Evolutionary conservation across 1,140 invertebrate species (phyloP).

Genomic region (Drosophila gunungcola): DNA sequence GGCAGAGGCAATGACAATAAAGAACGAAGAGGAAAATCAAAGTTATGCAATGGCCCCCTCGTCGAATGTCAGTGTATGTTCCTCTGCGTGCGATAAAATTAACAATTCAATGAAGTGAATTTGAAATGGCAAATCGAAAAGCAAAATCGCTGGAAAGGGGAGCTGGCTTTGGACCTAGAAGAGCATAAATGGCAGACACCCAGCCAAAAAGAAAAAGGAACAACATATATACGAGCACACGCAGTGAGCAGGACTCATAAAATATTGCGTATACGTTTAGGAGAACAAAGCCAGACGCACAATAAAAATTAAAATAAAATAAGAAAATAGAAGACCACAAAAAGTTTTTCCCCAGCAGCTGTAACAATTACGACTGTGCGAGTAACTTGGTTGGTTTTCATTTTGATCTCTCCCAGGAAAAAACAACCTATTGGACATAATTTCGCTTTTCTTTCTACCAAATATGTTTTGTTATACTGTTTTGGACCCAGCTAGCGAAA

Average conservation of each 20-base stretch:
- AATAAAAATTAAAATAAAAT: slow-evolving; percentile 74
- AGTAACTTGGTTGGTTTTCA: neutral
- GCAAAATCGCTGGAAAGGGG: slow-evolving; percentile 40
- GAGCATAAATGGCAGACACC: slow-evolving; percentile 11
- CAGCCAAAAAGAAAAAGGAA: neutral
- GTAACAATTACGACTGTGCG: slow-evolving; percentile 33
- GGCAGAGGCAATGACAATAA: slow-evolving; percentile 70
- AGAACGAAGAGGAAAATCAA: slow-evolving; percentile 47
- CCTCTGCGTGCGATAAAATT: slow-evolving; percentile 63
- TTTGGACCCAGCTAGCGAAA: no score
- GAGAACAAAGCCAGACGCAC: slow-evolving; percentile 23
- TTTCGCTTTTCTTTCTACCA: no score
- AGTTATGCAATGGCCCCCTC: slow-evolving; percentile 26
- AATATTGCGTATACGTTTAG: slow-evolving; percentile 46
- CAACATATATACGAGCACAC: slow-evolving; percentile 17
- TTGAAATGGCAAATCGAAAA: slow-evolving; percentile 74
- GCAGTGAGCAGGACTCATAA: slow-evolving; percentile 40
- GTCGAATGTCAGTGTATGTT: neutral
- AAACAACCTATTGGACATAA: neutral
- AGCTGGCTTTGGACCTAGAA: slow-evolving; percentile 11
- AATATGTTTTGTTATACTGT: no score
- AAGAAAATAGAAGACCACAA: slow-evolving; percentile 53
- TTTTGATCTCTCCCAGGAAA: neutral
- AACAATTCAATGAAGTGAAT: slow-evolving; percentile 82
- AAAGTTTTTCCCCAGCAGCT: slow-evolving; percentile 35